A percentile compares a stretch with the other conserved stretches of the same genome.
Conservation (phyloP, 2,888 invertebrate species). For the Ophion obscuratus region DNA sequence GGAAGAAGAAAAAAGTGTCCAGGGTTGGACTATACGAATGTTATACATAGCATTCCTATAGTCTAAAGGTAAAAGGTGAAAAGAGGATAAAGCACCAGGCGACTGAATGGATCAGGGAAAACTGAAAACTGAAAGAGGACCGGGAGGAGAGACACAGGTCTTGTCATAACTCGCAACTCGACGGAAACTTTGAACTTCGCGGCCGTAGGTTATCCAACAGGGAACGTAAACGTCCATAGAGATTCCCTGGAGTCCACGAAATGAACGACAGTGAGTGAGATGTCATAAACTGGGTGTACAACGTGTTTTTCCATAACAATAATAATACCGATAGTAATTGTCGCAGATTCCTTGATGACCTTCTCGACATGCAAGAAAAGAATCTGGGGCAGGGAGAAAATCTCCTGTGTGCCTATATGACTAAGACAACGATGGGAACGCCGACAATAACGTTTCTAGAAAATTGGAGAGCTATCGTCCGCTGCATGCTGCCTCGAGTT, state of each 20-base stretch:
- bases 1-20: conserved; percentile 20
- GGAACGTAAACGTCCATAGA: conserved; percentile 8
- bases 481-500: conserved; percentile 8
- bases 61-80: not conserved
- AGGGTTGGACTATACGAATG: conserved; percentile 12
- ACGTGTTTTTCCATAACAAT: conserved; percentile 7
- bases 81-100: conserved; percentile 30
- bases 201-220: conserved; percentile 38
- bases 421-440: conserved; percentile 2
- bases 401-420: conserved; percentile 24
- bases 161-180: conserved; percentile 76
- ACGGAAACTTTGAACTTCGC: conserved; percentile 72
- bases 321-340: conserved; percentile 46
- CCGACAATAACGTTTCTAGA: conserved; percentile 31
- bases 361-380: conserved; percentile 30
- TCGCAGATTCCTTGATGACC: conserved; percentile 33
- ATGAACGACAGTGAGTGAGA: conserved; percentile 18
- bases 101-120: conserved; percentile 4
- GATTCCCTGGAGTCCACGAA: not conserved
- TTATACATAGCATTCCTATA: not conserved
- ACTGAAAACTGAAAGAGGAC: not conserved
- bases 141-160: conserved; percentile 35
- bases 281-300: not conserved
- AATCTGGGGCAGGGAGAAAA: conserved; percentile 17
- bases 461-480: conserved; percentile 62